Evolutionary conservation across 2,888 invertebrate genomes (phyloP).

Genomic region (Drosophila putrida): DNA sequence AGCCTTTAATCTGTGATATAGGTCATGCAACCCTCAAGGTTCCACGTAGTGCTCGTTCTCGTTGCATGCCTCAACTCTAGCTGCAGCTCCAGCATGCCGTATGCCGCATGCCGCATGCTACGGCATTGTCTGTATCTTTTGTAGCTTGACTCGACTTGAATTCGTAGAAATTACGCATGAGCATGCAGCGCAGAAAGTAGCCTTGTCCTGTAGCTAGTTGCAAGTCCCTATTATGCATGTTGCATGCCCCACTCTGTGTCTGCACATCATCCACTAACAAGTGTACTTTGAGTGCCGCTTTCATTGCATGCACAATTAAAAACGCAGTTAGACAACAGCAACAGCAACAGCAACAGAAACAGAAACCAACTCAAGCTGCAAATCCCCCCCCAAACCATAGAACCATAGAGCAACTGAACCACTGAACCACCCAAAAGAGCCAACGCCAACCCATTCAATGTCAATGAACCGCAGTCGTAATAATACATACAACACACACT

Average conservation of each 20-base stretch:
- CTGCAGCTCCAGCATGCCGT: neutral
- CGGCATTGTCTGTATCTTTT: conserved; percentile 45
- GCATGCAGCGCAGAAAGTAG: conserved; percentile 61
- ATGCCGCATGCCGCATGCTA: conserved; percentile 31
- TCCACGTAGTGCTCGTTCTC: conserved; percentile 47
- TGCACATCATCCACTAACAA: conserved; percentile 46
- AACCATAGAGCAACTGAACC: neutral
- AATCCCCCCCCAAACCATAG: conserved; percentile 12
- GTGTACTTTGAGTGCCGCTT: conserved; percentile 74
- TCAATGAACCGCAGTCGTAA: conserved; percentile 73
- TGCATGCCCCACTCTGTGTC: conserved; percentile 36
- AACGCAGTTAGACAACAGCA: conserved; percentile 72
- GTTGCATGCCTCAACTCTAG: conserved; percentile 13
- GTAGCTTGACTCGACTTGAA: conserved; percentile 47
- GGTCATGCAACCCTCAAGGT: conserved; percentile 81
- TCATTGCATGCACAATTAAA: conserved; percentile 80
- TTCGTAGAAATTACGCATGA: conserved; percentile 75
- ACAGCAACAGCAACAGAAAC: conserved; percentile 2
- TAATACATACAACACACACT: conserved; percentile 28
- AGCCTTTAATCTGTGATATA: conserved; percentile 72
- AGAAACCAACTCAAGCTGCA: conserved; percentile 29
- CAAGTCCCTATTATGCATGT: conserved; percentile 29
- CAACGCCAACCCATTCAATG: conserved; percentile 71
- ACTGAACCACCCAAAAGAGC: conserved; percentile 19
- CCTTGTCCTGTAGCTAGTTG: conserved; percentile 45